These are phyloP conservation scores for Anoplius nigerrimus DNA, from an alignment of 2,888 invertebrate genomes.

Conservation along the genomic window DNA sequence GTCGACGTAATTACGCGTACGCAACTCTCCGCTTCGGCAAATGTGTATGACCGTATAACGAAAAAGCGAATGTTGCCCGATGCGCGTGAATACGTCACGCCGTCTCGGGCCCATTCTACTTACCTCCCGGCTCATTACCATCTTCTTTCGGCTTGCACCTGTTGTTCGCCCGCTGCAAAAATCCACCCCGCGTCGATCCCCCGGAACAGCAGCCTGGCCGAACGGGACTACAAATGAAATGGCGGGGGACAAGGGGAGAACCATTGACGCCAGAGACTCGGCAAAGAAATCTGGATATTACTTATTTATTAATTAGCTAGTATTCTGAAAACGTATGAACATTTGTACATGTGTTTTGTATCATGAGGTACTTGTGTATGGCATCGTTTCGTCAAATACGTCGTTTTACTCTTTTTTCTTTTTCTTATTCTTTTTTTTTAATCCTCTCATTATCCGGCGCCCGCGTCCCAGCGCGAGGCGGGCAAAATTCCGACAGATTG, in stretches of 20 bases:
- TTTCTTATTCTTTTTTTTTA: neutral
- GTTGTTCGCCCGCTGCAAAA: neutral
- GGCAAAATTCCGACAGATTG: too few relatives aligned
- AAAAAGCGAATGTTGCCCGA: too few relatives aligned
- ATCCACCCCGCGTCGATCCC: neutral
- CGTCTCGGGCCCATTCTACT: neutral
- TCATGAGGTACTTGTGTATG: slow-evolving; percentile 75
- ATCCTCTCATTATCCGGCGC: too few relatives aligned
- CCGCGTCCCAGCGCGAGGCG: too few relatives aligned
- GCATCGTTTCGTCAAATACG: slow-evolving; percentile 68
- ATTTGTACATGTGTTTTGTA: slow-evolving; percentile 74
- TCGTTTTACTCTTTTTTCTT: slow-evolving; percentile 47
- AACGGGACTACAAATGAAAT: too few relatives aligned
- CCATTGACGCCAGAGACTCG: slow-evolving; percentile 35
- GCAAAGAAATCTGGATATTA: slow-evolving; percentile 63
- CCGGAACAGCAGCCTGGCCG: neutral
- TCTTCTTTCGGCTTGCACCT: neutral
- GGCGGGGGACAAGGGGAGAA: slow-evolving; percentile 9
- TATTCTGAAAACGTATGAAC: slow-evolving; percentile 74
- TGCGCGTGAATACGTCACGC: too few relatives aligned
- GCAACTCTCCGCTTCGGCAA: too few relatives aligned
- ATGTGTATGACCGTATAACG: too few relatives aligned
- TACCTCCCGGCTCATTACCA: neutral
- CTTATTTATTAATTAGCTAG: slow-evolving; percentile 74
- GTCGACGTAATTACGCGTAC: too few relatives aligned